These are phyloP conservation scores for Fragum sueziense DNA, from an alignment of 2,888 invertebrate species.

Conservation along the genomic window DNA sequence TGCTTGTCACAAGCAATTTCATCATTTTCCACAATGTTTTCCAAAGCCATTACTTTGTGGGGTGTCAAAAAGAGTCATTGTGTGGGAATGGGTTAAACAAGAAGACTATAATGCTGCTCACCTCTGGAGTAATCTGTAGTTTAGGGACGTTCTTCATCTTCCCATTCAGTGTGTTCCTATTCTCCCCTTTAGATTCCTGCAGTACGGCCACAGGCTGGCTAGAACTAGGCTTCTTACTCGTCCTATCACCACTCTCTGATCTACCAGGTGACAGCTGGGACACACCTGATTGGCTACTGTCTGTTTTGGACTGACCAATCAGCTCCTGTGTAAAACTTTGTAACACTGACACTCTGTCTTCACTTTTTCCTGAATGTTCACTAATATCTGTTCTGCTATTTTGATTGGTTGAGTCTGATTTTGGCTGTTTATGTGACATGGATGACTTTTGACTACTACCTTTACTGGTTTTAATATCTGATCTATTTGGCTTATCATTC, in stretches of 20 bases:
- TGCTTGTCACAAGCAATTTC: no score
- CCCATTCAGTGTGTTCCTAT: slow-evolving; percentile 38
- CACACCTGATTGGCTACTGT: slow-evolving; percentile 27
- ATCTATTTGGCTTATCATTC: slow-evolving; percentile 11
- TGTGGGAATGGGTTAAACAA: no score
- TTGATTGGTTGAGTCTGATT: slow-evolving; percentile 18
- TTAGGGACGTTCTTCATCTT: slow-evolving; percentile 29
- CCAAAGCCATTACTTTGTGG: no score
- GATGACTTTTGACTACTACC: slow-evolving; percentile 7
- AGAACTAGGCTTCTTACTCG: slow-evolving; percentile 18
- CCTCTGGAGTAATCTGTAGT: slow-evolving; percentile 42
- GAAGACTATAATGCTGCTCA: no score
- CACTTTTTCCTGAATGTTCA: slow-evolving; percentile 24
- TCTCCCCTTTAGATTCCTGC: slow-evolving; percentile 42
- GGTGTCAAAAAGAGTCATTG: no score
- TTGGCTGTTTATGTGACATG: slow-evolving; percentile 16
- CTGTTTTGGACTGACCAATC: slow-evolving; percentile 31
- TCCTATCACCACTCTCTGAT: slow-evolving; percentile 15
- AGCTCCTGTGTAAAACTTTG: slow-evolving; percentile 40
- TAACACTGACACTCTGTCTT: slow-evolving; percentile 44
- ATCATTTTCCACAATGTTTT: no score
- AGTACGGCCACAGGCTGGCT: slow-evolving; percentile 35
- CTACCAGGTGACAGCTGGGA: background rate
- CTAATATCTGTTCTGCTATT: slow-evolving; percentile 8
- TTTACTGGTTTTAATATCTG: slow-evolving; percentile 13